Percentiles rank a stretch among this genome's conserved stretches.
phyloP scores from a whole-genome alignment of 2,113 vertebrate genomes.

The Lynx canadensis region DNA sequence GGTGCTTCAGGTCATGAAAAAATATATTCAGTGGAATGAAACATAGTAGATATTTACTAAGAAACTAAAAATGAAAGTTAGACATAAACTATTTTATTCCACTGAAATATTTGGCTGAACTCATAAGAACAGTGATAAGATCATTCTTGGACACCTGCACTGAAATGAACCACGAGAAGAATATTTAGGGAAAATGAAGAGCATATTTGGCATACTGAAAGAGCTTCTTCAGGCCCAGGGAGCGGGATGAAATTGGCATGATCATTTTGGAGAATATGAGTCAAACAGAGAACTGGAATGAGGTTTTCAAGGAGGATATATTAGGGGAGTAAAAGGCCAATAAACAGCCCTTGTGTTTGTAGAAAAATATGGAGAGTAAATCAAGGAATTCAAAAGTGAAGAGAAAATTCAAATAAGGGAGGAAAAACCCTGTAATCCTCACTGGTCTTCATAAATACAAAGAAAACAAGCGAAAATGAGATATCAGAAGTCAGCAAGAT shows the following conservation, averaged over 20 bases:
- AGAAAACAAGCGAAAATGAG: background rate
- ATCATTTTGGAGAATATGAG: constrained; percentile 1
- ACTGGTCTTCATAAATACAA: constrained; percentile 28
- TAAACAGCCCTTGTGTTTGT: background rate
- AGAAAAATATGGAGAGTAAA: background rate
- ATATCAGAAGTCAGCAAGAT: background rate
- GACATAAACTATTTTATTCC: background rate
- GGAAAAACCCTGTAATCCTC: background rate
- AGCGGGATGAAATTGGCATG: background rate
- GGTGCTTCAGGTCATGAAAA: background rate
- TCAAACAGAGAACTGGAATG: background rate
- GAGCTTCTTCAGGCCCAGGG: background rate
- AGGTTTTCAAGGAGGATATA: background rate
- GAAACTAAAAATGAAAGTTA: constrained; percentile 16
- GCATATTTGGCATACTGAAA: background rate
- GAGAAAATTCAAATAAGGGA: background rate
- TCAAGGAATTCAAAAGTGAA: constrained; percentile 37
- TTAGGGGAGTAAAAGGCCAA: background rate
- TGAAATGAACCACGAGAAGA: background rate
- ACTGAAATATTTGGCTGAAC: constrained; percentile 25
- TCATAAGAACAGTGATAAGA: background rate
- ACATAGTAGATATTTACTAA: background rate
- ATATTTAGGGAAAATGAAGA: background rate
- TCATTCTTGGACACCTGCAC: background rate
- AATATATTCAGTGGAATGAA: background rate